A percentile compares a stretch with the other conserved stretches of the same genome.
Conservation (phyloP, 2,113 vertebrate species). For the Coracopsis vasa region DNA sequence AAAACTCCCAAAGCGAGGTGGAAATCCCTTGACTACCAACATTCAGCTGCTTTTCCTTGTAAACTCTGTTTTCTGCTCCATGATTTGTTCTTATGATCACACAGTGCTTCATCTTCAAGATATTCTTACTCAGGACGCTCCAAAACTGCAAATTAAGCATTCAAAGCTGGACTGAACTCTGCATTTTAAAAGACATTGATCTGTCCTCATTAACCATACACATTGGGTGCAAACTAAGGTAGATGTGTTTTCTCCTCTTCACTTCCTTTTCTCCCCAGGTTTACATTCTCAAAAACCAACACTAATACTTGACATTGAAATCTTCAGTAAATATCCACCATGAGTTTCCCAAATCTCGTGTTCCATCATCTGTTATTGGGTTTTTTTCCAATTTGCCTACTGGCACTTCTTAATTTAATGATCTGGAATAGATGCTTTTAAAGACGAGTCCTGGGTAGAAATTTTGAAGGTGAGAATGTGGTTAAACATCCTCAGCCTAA, state of each 20-base stretch:
- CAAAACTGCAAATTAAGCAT: not conserved
- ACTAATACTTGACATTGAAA: not conserved
- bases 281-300: not conserved
- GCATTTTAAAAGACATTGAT: not conserved
- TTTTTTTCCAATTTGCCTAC: not conserved
- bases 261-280: not conserved
- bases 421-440: not conserved
- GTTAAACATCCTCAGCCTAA: not conserved
- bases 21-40: not conserved
- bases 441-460: not conserved
- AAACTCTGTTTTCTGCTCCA: not conserved
- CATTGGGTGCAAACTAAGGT: accelerated
- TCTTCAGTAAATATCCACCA: not conserved
- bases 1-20: not conserved
- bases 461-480: not conserved
- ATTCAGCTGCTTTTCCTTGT: not conserved
- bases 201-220: not conserved
- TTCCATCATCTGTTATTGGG: not conserved
- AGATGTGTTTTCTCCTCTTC: not conserved
- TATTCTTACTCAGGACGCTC: not conserved
- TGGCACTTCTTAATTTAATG: not conserved
- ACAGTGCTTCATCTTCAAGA: not conserved
- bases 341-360: not conserved
- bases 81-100: not conserved
- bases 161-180: not conserved